Base-by-base conservation (phyloP, 64 coral and sea anemone genomes). In the Astreopora myriophthalma region DNA sequence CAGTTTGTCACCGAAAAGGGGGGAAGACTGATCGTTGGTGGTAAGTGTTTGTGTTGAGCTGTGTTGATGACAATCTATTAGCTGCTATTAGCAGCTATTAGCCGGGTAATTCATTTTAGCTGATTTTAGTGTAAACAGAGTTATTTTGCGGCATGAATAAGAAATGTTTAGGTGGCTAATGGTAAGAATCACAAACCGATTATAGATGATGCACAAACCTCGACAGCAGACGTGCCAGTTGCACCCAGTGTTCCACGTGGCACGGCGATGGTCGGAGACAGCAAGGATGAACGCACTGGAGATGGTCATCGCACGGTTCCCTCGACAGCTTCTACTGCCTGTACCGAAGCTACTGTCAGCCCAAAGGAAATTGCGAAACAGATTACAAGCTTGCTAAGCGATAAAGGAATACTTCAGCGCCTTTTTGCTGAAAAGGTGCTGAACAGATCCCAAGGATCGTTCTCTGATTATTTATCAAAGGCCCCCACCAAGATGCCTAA, bases 401-500 rank as follows among this genome's bases (percentile, higher is more conserved):
- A 51, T 51, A 77, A 49, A 51, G 74, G 74, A 14, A 77, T 77
- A 51, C 74, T 42, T 77, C 42, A 77, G 23, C 74, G 9, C 42
- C 74, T 77, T 51, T 77, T 77, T 77, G 74, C 74, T 12, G 39
- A 77, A 51, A 77, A 77, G 42, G 74, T 77, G 74, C 38, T 48
- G n/a, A 77, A 77, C 40, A 77, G 74, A 51, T 51, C 74, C 40
- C 42, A 77, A 77, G 74, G 74, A 40, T 48, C 74, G 24, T 77
- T 77, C 12, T 77, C 74, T 12, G 74, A 77, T 77, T 77, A 77
- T 77, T 77, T 77, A 25, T 77, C 74, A 28, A 77, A 77, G 42
- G 74, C 74, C 74, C 74, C 74, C 10, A 29, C 22, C 3, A 24
- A 77, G 42, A 77, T 48, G 42, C 74, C 74, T 44, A 74, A 77